Evolutionary conservation across 2,888 invertebrate genomes (phyloP), one percentile per base, ranked within the genome.

Genomic region (Diarsia rubi): DNA sequence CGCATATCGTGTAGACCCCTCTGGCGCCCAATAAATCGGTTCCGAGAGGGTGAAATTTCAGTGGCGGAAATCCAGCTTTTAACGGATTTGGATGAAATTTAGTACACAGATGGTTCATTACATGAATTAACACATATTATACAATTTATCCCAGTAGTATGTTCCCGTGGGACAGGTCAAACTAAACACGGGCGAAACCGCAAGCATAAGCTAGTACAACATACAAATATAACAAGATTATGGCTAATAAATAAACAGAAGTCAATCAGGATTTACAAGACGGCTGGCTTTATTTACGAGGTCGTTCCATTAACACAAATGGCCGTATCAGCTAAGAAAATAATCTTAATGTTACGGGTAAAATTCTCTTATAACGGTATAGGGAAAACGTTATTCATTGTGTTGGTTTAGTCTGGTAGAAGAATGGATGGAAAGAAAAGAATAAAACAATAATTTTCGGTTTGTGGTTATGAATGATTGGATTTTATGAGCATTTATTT

Each of bases 301-400:
- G 82, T 67, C 83, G 85, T 88, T 90, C 92, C 92, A 92, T 92
- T 92, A 92, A 88, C 90, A 89, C 88, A 89, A 92, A 92, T 92
- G 91, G 90, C 84, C 67, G 88, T 85, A 90, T 92, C 89, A 85
- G 88, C 88, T 90, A 89, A 89, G 91, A 92, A 91, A 92, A 92
- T 91, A 91, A 91, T 89, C 87, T 84, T 70, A 86, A 89, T 85
- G 69, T 31, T 62, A 27, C 49, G 71, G 82, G 86, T 82, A 79
- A 88, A 86, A 86, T 87, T 83, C 86, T 83, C 83, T 82, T 86
- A 81, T 85, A 79, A 60, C 77, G 57, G 65, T 52, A 78, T 69
- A 71, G 75, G 81, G 77, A 85, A 87, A 85, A 81, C 16, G 47
- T 63, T 76, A 65, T 44, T 77, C 74, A 80, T 79, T 87, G 54